Conservation (phyloP, 2,797 vertebrate species). For the Gymnodraco acuticeps region DNA sequence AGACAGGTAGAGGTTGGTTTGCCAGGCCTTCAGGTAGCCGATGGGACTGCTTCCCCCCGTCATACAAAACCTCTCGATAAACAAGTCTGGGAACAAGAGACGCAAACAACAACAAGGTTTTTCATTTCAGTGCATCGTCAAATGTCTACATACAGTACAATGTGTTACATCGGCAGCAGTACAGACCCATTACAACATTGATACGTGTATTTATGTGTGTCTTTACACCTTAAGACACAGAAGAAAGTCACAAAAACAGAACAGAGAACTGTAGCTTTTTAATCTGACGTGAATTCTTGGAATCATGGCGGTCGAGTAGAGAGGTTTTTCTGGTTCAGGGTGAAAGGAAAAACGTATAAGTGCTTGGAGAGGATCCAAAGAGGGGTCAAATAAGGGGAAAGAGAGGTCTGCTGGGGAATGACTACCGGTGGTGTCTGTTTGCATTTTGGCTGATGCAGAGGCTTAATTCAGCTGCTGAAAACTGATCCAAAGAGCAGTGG, state of each 20-base stretch:
- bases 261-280: neutral
- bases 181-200: neutral
- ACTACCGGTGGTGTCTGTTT: slow-evolving; percentile 60
- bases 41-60: slow-evolving; percentile 96
- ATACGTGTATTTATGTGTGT: neutral
- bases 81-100: slow-evolving; percentile 86
- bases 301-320: neutral
- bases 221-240: neutral
- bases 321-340: neutral
- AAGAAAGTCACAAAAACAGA: neutral
- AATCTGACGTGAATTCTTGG: neutral
- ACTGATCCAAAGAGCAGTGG: slow-evolving; percentile 23
- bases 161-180: neutral
- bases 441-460: slow-evolving; percentile 54
- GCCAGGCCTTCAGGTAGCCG: slow-evolving; percentile 96
- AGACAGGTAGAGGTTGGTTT: slow-evolving; percentile 97
- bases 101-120: slow-evolving; percentile 18
- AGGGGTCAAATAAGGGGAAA: neutral
- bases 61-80: slow-evolving; percentile 99
- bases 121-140: slow-evolving; percentile 19
- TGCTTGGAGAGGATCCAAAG: slow-evolving; percentile 30
- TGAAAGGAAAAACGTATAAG: slow-evolving; percentile 45
- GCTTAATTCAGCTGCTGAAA: slow-evolving; percentile 4
- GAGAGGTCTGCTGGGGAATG: neutral
- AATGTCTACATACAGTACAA: slow-evolving; percentile 18